A percentile compares a stretch with the other conserved stretches of the same genome.
phyloP scores from a whole-genome alignment of 2,113 vertebrate genomes.

The Stercorarius parasiticus region DNA sequence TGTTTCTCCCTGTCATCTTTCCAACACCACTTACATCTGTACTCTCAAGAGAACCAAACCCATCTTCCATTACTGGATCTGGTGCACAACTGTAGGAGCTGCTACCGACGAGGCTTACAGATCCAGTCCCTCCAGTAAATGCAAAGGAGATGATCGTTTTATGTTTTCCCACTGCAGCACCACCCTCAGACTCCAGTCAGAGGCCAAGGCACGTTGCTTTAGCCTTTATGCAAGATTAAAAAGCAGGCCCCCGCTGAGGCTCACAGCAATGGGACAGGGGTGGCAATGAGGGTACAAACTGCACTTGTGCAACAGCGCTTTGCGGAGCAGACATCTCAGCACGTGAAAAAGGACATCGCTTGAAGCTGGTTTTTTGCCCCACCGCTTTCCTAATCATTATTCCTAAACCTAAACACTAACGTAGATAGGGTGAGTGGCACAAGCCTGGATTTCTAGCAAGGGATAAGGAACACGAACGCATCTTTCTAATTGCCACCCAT shows the following conservation, averaged over 20 bases:
- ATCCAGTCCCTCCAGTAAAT: not conserved
- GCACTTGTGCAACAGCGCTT: not conserved
- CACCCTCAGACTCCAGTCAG: not conserved
- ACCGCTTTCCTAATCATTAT: not conserved
- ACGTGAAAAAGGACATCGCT: not conserved
- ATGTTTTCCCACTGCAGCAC: not conserved
- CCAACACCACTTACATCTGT: not conserved
- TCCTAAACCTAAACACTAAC: not conserved
- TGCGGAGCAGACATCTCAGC: not conserved
- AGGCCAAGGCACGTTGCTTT: not conserved
- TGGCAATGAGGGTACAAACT: not conserved
- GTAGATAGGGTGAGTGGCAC: not conserved
- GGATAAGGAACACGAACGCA: not conserved
- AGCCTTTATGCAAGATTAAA: not conserved
- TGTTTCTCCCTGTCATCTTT: conserved; percentile 21
- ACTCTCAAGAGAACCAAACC: not conserved
- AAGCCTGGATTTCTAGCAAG: not conserved
- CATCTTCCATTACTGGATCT: not conserved
- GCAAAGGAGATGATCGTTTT: not conserved
- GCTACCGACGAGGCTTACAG: not conserved
- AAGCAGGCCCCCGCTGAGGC: not conserved
- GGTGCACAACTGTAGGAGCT: not conserved
- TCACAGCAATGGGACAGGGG: not conserved
- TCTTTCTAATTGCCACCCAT: not conserved
- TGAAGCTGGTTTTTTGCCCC: not conserved